A percentile compares a stretch with the other conserved stretches of the same genome.
phyloP scores from a whole-genome alignment of 2,888 invertebrate genomes.

The Heterodera filipjevi region DNA sequence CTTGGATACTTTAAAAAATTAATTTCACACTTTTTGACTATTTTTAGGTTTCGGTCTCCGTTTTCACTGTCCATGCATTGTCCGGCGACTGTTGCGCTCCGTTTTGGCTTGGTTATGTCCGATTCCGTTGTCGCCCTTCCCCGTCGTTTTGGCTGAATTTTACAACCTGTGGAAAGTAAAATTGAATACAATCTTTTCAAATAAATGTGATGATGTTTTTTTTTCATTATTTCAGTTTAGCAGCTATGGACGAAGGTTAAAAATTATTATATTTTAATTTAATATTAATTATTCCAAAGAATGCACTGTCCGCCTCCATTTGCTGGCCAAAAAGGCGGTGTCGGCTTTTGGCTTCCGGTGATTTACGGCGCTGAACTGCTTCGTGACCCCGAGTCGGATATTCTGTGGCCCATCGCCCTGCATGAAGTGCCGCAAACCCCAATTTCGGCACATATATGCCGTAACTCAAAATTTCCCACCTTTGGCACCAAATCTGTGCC shows the following conservation, averaged over 20 bases:
- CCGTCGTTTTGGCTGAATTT: constrained; percentile 16
- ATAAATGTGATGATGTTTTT: too few relatives aligned
- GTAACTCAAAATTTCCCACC: constrained; percentile 44
- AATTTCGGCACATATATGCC: constrained; percentile 57
- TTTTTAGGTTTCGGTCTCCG: neutral
- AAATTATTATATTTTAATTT: constrained; percentile 38
- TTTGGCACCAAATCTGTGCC: constrained; percentile 42
- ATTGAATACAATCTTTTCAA: neutral
- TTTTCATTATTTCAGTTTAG: constrained; percentile 48
- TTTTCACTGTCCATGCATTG: constrained; percentile 16
- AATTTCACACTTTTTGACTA: neutral
- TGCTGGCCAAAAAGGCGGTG: constrained; percentile 27
- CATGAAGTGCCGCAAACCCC: constrained; percentile 40
- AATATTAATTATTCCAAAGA: neutral
- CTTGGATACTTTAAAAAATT: constrained; percentile 13
- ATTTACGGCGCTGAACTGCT: constrained; percentile 50
- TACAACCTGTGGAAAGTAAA: constrained; percentile 45
- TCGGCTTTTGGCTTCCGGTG: constrained; percentile 56
- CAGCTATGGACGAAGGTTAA: constrained; percentile 49
- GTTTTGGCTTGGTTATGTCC: constrained; percentile 1
- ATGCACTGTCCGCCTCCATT: constrained; percentile 43
- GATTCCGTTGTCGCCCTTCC: constrained; percentile 17
- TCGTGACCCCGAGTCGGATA: constrained; percentile 44
- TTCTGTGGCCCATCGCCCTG: constrained; percentile 56
- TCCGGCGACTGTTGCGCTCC: constrained; percentile 21